Conservation (phyloP, 2,797 vertebrate genomes). For the Sebastes hubbsi region DNA sequence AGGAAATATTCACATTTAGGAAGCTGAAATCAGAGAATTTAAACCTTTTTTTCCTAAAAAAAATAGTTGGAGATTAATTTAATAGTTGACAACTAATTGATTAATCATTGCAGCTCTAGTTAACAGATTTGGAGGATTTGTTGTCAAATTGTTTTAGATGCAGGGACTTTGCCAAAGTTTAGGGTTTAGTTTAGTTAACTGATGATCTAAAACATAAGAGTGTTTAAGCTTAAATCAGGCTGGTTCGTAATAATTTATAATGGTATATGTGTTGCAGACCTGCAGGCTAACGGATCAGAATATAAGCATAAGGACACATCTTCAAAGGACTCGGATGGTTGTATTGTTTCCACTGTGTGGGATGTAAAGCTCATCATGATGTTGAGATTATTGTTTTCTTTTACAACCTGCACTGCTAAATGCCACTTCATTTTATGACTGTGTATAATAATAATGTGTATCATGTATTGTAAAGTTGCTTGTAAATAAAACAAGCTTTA, state of each 20-base stretch:
- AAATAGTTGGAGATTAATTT: too few species aligned
- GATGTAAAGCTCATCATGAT: constrained; percentile 38
- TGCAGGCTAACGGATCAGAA: not conserved
- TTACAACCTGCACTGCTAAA: constrained; percentile 53
- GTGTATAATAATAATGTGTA: constrained; percentile 38
- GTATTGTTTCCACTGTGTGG: constrained; percentile 81
- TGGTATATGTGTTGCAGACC: not conserved
- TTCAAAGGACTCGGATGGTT: constrained; percentile 9
- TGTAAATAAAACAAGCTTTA: constrained; percentile 62
- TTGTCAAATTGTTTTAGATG: not conserved
- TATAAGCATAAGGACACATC: not conserved
- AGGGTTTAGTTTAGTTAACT: not conserved
- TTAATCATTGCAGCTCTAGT: too few species aligned
- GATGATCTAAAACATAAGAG: not conserved
- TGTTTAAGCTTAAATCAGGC: not conserved
- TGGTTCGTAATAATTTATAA: too few species aligned
- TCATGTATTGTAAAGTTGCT: constrained; percentile 16
- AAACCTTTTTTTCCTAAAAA: too few species aligned
- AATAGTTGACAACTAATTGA: too few species aligned
- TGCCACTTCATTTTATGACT: constrained; percentile 36
- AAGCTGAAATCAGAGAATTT: too few species aligned
- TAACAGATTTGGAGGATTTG: not conserved
- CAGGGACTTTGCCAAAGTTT: not conserved
- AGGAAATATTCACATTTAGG: too few species aligned
- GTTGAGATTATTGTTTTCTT: not conserved